These are phyloP conservation scores for Petrolisthes manimaculis DNA, from an alignment of 2,888 invertebrate species.

Conservation along the genomic window DNA sequence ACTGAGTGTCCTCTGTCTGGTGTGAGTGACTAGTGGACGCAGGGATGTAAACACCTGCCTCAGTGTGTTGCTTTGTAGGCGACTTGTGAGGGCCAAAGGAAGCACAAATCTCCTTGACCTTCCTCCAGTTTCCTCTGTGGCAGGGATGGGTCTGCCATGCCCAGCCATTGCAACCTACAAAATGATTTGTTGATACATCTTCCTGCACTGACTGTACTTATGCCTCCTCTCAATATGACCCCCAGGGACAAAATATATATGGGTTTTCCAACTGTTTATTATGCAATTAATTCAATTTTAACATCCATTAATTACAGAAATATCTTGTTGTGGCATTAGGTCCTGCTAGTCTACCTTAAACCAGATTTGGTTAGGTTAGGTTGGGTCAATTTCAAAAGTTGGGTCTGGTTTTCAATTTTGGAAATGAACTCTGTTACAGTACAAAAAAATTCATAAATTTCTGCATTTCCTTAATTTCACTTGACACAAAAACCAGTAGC, in stretches of 20 bases:
- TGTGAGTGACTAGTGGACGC: conserved; percentile 39
- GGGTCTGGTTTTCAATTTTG: no score
- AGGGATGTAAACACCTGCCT: conserved; percentile 49
- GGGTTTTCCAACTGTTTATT: no score
- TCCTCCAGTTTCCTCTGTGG: conserved; percentile 12
- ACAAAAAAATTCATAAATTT: no score
- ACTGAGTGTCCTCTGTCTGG: conserved; percentile 45
- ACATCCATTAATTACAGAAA: no score
- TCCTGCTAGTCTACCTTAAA: no score
- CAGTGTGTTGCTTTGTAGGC: conserved; percentile 47
- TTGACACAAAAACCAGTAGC: no score
- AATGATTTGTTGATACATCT: not conserved
- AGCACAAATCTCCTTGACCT: conserved; percentile 26
- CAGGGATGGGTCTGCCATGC: conserved; percentile 42
- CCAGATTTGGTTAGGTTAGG: not conserved
- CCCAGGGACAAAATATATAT: no score
- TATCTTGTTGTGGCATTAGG: no score
- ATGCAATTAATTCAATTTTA: no score
- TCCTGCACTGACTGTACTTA: not conserved
- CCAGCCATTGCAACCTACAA: conserved; percentile 31
- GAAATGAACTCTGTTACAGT: no score
- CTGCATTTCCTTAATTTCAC: no score
- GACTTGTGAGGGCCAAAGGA: conserved; percentile 41
- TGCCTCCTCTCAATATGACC: not conserved
- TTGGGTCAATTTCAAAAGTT: not conserved